Evolutionary conservation across 1,140 invertebrate genomes (phyloP), one percentile per base, ranked within the genome.

Genomic region (Vollenhovia emeryi): DNA sequence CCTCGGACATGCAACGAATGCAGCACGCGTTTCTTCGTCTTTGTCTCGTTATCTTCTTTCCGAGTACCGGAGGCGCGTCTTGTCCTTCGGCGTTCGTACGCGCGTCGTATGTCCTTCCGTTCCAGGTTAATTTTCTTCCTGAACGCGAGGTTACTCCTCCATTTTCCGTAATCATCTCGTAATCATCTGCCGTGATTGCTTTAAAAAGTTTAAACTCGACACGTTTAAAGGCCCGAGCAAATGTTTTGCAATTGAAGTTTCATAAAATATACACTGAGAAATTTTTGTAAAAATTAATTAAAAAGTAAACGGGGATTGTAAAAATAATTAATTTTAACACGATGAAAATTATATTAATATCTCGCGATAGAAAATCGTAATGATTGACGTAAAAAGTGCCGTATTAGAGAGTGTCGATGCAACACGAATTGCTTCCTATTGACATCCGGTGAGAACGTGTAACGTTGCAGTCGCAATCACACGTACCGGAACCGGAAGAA

Each of bases 1-100:
- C 30, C 36, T 59, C 69, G 84, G 18, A 66, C 90, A 85, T 68
- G 73, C 87, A 85, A 90, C 68, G 33, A 84, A 76, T 27, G 36
- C 36, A 30, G n/a, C 59, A 24, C 24, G 30, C 30, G 18, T 24
- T 43, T 36, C 62, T 62, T 13, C 71, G 30, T 52, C 43, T 52
- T 43, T 45, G 57, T 66, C 30, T 59, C 57, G 36, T 43, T 33
- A 21, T 48, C 40, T 48, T 50, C n/a, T 33, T 78, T 45, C 73
- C 68, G 62, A 21, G 3, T 33, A 45, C 27, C 52, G 52, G 6
- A 80, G 33, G 13, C 50, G 43, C 55, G 64, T 76, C 57, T 60
- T 55, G 57, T 76, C 80, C 80, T 76, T 84, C 68, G 52, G 27
- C n/a, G 24, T 43, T 45, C 13, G 5, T 45, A 24, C 7, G 24